Base-by-base conservation (phyloP, 2,888 invertebrate species). In the Alloscopus bannaensis region DNA sequence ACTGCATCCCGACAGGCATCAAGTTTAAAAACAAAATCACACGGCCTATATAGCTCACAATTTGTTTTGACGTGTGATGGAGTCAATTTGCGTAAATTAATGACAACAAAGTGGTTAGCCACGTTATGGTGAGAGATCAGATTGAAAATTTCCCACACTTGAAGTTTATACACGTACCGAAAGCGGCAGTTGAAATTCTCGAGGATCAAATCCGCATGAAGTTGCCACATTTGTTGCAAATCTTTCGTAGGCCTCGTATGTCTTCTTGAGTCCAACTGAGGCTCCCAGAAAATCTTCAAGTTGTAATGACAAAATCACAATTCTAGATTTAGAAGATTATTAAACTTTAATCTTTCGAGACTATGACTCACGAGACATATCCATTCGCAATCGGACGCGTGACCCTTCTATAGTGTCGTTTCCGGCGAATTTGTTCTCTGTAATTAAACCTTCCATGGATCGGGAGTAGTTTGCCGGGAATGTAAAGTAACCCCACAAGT, bases 221-320 rank as follows among this genome's bases (percentile, higher is more conserved):
- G 1, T 45, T 0, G 77, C 77, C 11, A 77, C 1, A 8, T 65
- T 77, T 16, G 18, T 59, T 16, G 40, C 70, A 47, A 77, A 77
- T 13, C 22, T 57, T 16, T 77, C 65, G 22, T 77, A 70, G 1
- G 70, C 45, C 4, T 70, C 45, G 22, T 24, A 65, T 16, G 70
- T 16, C 16, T 42, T 18, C 2, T 29, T 24, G 26, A 70, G 28
- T 11, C 47, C 70, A 20, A 77, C 24, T 4, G 70, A 64, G 36
- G 77, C 70, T 45, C 57, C 70, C 47, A 77, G 77, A 50, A 70
- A 77, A 64, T 64, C 77, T 77, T 60, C 26, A 60, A n/a, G 20
- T 24, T 22, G 47, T 13, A 3, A 26, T n/a, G 47, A 47, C 6
- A 47, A 47, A 22, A 18, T 62, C 3, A 65, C 24, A 8, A 45